phyloP scores from a whole-genome alignment of 2,888 invertebrate species.

The Maniola hyperantus region DNA sequence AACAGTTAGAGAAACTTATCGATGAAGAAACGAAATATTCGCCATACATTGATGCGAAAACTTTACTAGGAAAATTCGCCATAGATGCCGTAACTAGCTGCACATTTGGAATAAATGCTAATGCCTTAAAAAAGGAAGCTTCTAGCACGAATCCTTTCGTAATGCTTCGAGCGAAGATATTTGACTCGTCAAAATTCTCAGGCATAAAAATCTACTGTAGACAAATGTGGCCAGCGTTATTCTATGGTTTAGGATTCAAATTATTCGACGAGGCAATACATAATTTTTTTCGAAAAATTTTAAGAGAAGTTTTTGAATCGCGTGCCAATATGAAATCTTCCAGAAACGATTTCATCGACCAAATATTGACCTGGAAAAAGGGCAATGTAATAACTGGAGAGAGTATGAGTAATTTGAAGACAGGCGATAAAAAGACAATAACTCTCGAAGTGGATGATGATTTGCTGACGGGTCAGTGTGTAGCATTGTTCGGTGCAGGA shows the following conservation, averaged over 20 bases:
- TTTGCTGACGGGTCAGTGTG: not conserved
- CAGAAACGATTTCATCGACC: constrained; percentile 42
- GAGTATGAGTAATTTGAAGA: not conserved
- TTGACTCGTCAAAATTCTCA: not conserved
- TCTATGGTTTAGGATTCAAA: not conserved
- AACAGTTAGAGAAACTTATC: not conserved
- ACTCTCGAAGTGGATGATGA: not conserved
- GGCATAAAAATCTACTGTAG: not conserved
- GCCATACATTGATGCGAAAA: not conserved
- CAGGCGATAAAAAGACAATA: not conserved
- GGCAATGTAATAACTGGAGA: not conserved
- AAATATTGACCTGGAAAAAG: not conserved
- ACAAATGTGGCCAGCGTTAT: not conserved
- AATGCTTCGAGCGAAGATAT: not conserved
- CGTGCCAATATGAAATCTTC: constrained; percentile 38
- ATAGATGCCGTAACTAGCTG: not conserved
- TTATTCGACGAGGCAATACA: not conserved
- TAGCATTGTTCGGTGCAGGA: not conserved
- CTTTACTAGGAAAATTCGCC: not conserved
- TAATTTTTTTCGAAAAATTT: not conserved
- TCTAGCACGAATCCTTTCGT: not conserved
- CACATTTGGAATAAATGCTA: not conserved
- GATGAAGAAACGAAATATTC: not conserved
- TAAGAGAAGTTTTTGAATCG: not conserved
- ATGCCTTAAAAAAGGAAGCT: not conserved